These are phyloP conservation scores for Bergia sp. DNA, from an alignment of 92 coral and sea anemone genomes.

Conservation along the genomic window DNA sequence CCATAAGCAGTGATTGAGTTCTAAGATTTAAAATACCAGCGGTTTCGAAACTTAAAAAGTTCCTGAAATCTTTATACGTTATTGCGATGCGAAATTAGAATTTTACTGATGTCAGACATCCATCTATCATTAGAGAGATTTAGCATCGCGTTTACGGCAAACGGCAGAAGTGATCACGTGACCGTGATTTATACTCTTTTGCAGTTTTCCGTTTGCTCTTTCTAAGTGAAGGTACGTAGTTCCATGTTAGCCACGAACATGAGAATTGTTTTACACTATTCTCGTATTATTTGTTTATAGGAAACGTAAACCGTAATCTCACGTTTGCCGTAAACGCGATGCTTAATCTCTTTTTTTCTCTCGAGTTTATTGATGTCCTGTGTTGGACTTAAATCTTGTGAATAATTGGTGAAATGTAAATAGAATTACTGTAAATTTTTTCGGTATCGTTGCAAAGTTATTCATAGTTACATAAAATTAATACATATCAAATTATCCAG, in stretches of 20 bases:
- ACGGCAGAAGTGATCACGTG: too few relatives aligned
- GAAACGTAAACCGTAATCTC: too few relatives aligned
- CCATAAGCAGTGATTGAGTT: neutral
- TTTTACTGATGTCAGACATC: neutral
- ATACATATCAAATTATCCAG: neutral
- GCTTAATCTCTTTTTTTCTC: too few relatives aligned
- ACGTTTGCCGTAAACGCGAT: too few relatives aligned
- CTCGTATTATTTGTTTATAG: too few relatives aligned
- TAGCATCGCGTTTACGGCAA: too few relatives aligned
- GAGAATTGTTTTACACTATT: too few relatives aligned
- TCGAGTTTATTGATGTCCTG: neutral
- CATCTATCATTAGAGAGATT: too few relatives aligned
- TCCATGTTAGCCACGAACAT: too few relatives aligned
- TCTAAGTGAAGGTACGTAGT: too few relatives aligned
- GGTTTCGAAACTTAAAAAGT: neutral
- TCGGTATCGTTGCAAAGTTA: neutral
- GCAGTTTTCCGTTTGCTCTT: too few relatives aligned
- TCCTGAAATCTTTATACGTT: neutral
- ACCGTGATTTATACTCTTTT: too few relatives aligned
- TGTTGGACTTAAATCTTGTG: slow-evolving; percentile 15
- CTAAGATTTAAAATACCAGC: neutral
- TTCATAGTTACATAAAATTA: slow-evolving; percentile 17
- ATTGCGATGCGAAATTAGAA: neutral
- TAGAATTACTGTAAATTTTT: slow-evolving; percentile 28
- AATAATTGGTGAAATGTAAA: slow-evolving; percentile 19